Conservation (phyloP, 2,113 vertebrate species). For the Antechinus stuartii region DNA sequence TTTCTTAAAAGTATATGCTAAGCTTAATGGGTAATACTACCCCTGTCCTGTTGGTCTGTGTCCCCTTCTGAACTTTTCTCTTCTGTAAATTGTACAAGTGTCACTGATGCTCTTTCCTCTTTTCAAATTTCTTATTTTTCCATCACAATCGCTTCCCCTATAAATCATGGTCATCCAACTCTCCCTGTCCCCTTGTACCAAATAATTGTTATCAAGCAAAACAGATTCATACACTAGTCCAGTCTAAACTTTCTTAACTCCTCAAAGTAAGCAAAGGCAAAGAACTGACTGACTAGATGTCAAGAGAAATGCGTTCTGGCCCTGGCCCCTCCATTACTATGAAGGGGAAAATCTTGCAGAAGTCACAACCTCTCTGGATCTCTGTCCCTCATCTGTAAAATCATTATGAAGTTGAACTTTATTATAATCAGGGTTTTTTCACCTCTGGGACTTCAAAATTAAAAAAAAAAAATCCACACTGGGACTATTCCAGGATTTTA, state of each 20-base stretch:
- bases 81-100: neutral
- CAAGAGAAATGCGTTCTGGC: slow-evolving; percentile 1
- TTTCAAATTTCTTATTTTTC: neutral
- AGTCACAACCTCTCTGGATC: neutral
- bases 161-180: neutral
- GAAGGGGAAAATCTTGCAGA: neutral
- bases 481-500: slow-evolving; percentile 25
- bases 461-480: neutral
- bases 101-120: neutral
- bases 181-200: neutral
- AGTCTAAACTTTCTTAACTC: slow-evolving; percentile 56
- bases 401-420: neutral
- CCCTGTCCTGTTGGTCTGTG: neutral
- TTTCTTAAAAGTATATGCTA: neutral
- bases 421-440: neutral
- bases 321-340: slow-evolving; percentile 38
- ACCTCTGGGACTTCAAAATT: neutral
- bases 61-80: neutral
- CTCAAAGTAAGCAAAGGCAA: slow-evolving; percentile 44
- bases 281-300: neutral
- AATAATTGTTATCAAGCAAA: neutral
- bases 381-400: neutral
- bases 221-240: neutral
- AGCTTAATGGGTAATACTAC: neutral
- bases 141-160: neutral